Base-by-base conservation (phyloP, 2,113 vertebrate species). In the Vidua macroura region DNA sequence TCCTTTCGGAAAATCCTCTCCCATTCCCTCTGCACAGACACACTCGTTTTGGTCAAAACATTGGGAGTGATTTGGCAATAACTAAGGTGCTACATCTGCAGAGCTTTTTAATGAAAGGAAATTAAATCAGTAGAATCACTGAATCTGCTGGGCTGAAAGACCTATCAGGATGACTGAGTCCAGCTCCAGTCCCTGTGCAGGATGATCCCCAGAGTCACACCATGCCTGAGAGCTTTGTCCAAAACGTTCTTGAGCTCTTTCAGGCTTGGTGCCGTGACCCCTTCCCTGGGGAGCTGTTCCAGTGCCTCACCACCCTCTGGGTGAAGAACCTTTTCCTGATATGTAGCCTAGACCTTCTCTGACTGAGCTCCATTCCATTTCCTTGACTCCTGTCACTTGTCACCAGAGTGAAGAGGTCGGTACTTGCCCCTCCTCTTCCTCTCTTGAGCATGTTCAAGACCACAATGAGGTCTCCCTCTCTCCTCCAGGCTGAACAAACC, bases 361-460 rank as follows among this genome's bases (percentile, higher is more conserved):
- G 30, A 10, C 53, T 11, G 19, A 25, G 21, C 13, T 60, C 22
- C 17, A 18, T 17, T 28, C 39, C 0, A 0, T n/a, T 53, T 44
- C 46, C 69, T 46, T 3, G 5, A 17, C 20, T 41, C 39, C 17
- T 68, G 67, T 27, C 56, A 12, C 41, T 56, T 19, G 8, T 46
- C 46, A 60, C 46, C 53, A 25, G 13, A 41, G 24, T 6, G 44
- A 13, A 59, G 86, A 53, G 30, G 11, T 62, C 21, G 4, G 23
- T 31, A 30, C 24, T 10, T 62, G 39, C 3, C 28, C 39, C 10
- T 74, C 33, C 31, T 13, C 51, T 23, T 73, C 19, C 22, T 15
- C 24, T 82, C 53, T 3, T 6, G 7, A 60, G 23, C 28, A 39
- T 11, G 11, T 2, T 68, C 28, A n/a, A 30, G 13, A 23, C 13